Evolutionary conservation across 2,113 vertebrate genomes (phyloP).

Genomic region (Cyanoderma ruficeps): DNA sequence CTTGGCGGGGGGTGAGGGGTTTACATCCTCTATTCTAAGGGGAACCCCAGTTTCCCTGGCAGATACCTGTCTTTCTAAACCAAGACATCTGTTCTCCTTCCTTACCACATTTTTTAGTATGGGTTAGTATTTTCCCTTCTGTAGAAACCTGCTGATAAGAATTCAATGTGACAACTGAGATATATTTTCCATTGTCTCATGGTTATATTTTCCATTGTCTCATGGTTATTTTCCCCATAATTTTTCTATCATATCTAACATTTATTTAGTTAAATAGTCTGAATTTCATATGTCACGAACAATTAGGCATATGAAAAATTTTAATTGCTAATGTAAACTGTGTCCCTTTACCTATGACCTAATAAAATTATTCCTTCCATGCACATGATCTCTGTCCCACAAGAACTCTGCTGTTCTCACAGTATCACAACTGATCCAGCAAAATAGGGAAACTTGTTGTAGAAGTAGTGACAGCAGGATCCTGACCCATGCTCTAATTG

Average conservation of each 20-base stretch:
- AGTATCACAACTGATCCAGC: not conserved
- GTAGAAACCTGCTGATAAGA: not conserved
- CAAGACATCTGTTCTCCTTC: not conserved
- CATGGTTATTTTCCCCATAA: not conserved
- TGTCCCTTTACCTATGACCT: not conserved
- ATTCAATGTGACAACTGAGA: not conserved
- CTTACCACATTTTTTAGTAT: not conserved
- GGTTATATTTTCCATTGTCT: not conserved
- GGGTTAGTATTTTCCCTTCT: not conserved
- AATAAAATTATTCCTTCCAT: not conserved
- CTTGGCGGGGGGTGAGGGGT: no score
- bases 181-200: not conserved
- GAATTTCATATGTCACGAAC: not conserved
- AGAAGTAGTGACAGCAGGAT: slow-evolving; percentile 28
- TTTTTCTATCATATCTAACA: not conserved
- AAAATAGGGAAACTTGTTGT: not conserved
- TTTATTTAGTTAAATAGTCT: not conserved
- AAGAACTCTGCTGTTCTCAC: not conserved
- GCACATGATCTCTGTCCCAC: not conserved
- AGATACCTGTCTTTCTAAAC: no score
- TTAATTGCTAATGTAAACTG: not conserved
- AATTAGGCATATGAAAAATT: not conserved
- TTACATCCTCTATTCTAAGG: no score
- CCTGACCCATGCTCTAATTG: slow-evolving; percentile 25
- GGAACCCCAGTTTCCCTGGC: no score